phyloP scores from a whole-genome alignment of 2,888 invertebrate genomes.

The Andrena trimmerana region DNA sequence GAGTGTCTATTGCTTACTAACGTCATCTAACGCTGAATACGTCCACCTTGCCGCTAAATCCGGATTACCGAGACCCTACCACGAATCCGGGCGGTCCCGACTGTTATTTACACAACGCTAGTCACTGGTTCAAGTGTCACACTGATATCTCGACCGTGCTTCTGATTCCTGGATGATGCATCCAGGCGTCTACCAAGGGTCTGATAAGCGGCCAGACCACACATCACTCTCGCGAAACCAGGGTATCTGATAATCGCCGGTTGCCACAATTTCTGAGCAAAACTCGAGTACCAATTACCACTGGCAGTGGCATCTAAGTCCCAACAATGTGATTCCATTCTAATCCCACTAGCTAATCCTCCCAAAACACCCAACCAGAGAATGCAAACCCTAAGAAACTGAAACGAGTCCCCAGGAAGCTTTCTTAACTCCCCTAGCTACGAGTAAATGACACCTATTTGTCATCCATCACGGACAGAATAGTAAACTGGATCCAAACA shows the following conservation, averaged over 20 bases:
- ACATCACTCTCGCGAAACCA: conserved; percentile 26
- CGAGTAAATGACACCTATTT: not conserved
- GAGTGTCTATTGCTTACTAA: not conserved
- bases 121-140: conserved; percentile 35
- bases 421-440: not conserved
- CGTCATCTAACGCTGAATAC: not conserved
- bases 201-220: conserved; percentile 46
- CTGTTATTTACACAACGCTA: conserved; percentile 48
- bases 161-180: conserved; percentile 49
- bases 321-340: no score
- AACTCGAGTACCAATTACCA: not conserved
- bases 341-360: no score
- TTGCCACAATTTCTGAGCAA: not conserved
- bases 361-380: not conserved
- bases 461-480: not conserved
- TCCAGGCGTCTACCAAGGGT: conserved; percentile 19
- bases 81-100: conserved; percentile 6
- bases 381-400: not conserved
- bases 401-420: not conserved
- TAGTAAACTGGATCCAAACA: not conserved
- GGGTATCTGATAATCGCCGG: conserved; percentile 1
- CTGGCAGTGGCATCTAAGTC: not conserved
- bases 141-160: conserved; percentile 47
- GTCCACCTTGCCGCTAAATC: not conserved
- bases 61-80: conserved; percentile 27